Base-by-base conservation (phyloP, 1,140 invertebrate species). In the Physella acuta region DNA sequence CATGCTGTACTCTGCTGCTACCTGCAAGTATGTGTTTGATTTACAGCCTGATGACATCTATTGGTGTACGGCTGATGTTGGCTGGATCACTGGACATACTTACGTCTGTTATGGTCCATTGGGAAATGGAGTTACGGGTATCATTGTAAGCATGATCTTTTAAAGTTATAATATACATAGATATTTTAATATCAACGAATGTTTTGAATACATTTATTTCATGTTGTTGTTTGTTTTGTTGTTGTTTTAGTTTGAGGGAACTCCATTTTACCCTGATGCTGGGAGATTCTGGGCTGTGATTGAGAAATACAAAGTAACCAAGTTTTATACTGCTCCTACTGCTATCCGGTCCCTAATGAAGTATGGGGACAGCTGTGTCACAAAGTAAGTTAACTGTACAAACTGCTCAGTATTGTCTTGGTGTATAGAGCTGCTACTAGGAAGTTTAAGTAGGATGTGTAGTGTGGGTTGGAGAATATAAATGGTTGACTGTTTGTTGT, bases 11-110 rank as follows among this genome's bases (percentile, higher is more conserved):
- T 91, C 82, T 11, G 81, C 83, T 20, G 76, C 81, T 2, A 87
- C 86, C 4, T 84, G 83, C 71, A 82, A 84, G 85, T 95, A 95
- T 72, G 93, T 94, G 2, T 99, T 99, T 83, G 95, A 99, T 83
- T 95, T 96, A 83, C 91, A 93, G 75, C 90, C 91, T 0, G 89
- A 89, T 44, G 97, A 99, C 82, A 88, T 98, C 59, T 98, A 93
- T 85, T 99, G 94, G 92, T 98, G 97, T 79, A 98, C 96, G n/a
- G 97, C 97, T n/a, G 97, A 99, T 82, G 91, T 98, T 66, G 96
- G 96, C 60, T 99, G 96, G 96, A 98, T 99, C 78, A 98, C 95
- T 58, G 95, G 95, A 17, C 96, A 99, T 83, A 94, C 93, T 0
- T 98, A 98, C 80, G 92, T 97, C 14, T 92, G 94, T 14, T 99